Evolutionary conservation across 1,140 invertebrate species (phyloP).

Genomic region (Lepidurus couesii): DNA sequence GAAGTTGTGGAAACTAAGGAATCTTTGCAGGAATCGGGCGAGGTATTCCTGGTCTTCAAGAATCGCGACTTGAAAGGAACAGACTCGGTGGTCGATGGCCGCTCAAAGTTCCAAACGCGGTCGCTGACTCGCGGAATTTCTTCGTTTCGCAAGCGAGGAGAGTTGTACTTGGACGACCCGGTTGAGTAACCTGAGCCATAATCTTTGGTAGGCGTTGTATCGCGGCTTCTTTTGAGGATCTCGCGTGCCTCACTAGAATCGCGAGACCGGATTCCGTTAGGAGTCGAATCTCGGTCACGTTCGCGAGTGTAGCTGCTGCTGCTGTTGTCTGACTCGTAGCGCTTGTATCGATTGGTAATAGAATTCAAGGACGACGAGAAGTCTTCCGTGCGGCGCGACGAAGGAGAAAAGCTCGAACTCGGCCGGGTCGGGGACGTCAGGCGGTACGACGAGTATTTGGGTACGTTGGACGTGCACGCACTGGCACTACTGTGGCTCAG

Average conservation of each 20-base stretch:
- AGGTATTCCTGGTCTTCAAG: neutral
- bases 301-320: neutral
- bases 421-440: neutral
- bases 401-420: neutral
- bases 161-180: neutral
- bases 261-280: neutral
- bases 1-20: neutral
- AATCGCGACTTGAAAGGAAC: slow-evolving; percentile 2
- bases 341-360: neutral
- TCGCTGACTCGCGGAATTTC: neutral
- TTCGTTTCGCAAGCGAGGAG: neutral
- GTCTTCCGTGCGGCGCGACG: neutral
- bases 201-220: neutral
- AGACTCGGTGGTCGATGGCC: neutral
- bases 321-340: neutral
- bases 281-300: neutral
- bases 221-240: neutral
- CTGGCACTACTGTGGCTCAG: neutral
- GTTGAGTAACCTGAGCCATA: neutral
- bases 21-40: neutral
- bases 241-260: neutral
- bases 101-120: neutral
- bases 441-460: neutral
- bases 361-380: slow-evolving; percentile 13
- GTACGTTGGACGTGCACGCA: neutral